These are phyloP conservation scores for Tapirus indicus DNA, from an alignment of 2,797 vertebrate genomes.

Conservation along the genomic window DNA sequence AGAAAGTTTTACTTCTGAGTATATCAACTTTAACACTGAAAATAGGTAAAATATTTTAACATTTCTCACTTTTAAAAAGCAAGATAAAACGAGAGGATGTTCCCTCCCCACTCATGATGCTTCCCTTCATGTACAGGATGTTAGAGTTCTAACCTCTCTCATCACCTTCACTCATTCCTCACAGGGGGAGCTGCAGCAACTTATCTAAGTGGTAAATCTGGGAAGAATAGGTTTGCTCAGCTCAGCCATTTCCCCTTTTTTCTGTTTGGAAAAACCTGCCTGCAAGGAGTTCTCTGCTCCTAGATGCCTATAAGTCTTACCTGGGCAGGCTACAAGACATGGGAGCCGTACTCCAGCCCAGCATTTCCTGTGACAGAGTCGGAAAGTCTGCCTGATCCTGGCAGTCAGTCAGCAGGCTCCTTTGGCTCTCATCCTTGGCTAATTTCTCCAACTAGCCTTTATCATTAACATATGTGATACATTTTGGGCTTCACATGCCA, in stretches of 20 bases:
- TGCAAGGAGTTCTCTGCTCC: neutral
- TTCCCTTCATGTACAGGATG: neutral
- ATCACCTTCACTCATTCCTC: neutral
- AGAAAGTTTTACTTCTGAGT: neutral
- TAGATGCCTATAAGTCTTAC: neutral
- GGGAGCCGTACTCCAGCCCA: neutral
- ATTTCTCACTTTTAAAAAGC: constrained; percentile 24
- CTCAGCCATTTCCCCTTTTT: neutral
- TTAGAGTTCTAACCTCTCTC: neutral
- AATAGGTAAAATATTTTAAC: neutral
- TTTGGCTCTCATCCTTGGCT: neutral
- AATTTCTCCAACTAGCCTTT: neutral
- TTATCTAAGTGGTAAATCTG: neutral
- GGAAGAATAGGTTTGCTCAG: neutral
- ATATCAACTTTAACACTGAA: neutral
- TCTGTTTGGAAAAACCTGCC: neutral
- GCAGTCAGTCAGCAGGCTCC: neutral
- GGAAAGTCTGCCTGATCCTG: neutral
- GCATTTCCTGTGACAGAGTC: neutral
- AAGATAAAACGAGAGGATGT: neutral
- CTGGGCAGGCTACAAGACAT: neutral
- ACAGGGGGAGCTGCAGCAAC: neutral
- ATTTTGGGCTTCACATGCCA: neutral
- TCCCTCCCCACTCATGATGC: neutral
- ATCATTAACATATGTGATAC: neutral